Evolutionary conservation across 2,797 vertebrate species (phyloP).

Genomic region (Halcyon chelicuti): DNA sequence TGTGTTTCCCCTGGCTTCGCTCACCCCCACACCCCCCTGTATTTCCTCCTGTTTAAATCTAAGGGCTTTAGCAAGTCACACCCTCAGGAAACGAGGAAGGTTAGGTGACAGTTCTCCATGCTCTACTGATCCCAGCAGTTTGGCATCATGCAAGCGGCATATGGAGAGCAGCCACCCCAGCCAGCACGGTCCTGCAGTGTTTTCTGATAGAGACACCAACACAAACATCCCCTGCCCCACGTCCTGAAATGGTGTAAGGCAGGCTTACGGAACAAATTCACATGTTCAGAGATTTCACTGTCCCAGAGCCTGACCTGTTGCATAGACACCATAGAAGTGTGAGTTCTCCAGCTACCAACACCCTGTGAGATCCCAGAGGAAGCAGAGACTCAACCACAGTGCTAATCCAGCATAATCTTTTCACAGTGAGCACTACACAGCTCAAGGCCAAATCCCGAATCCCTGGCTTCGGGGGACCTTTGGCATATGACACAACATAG

Average conservation of each 20-base stretch:
- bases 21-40: fast-evolving
- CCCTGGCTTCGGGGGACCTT: not conserved
- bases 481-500: not conserved
- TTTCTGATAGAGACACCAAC: not conserved
- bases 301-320: not conserved
- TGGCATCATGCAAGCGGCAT: not conserved
- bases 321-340: fast-evolving
- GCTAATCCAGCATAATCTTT: not conserved
- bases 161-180: not conserved
- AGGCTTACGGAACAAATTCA: not conserved
- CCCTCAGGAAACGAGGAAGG: not conserved
- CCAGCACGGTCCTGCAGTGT: fast-evolving
- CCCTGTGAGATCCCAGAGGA: not conserved
- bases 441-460: not conserved
- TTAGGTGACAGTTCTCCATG: not conserved
- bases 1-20: not conserved
- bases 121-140: not conserved
- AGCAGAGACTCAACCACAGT: not conserved
- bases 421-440: not conserved
- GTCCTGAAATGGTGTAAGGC: not conserved
- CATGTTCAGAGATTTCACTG: not conserved
- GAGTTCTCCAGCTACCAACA: not conserved
- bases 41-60: not conserved
- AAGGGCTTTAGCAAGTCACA: not conserved
- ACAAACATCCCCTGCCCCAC: fast-evolving